These are phyloP conservation scores for Neosilurus mollespiculum DNA, from an alignment of 2,797 vertebrate species.

Conservation along the genomic window DNA sequence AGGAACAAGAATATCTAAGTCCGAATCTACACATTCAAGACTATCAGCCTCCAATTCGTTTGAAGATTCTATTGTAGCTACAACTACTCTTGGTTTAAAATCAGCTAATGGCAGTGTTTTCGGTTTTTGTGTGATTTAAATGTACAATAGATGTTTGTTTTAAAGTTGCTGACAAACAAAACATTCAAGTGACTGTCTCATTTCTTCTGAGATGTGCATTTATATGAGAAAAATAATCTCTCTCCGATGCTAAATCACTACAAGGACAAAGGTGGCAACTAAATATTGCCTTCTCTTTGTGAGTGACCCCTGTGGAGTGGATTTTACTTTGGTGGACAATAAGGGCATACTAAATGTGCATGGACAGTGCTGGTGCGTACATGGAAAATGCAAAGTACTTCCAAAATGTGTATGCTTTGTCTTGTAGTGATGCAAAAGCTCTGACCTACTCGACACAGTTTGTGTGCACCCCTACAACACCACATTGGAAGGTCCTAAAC, in stretches of 20 bases:
- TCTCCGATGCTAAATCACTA: not conserved
- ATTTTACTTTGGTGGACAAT: too few relatives aligned
- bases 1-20: not conserved
- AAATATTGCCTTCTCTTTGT: not conserved
- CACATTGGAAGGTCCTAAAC: not conserved
- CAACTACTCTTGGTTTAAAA: not conserved
- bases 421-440: constrained; percentile 9
- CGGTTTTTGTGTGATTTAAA: not conserved
- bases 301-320: too few relatives aligned
- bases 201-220: not conserved
- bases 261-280: not conserved
- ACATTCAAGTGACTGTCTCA: not conserved
- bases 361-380: not conserved
- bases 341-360: not conserved
- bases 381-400: not conserved
- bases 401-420: constrained; percentile 4
- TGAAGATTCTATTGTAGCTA: not conserved
- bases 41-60: not conserved
- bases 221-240: not conserved
- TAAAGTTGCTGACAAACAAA: not conserved
- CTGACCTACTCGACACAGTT: not conserved
- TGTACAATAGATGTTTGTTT: not conserved
- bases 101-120: not conserved
- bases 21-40: not conserved
- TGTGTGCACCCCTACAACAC: not conserved